Base-by-base conservation (phyloP, 2,888 invertebrate genomes). In the Cosmorhoe ocellata region DNA sequence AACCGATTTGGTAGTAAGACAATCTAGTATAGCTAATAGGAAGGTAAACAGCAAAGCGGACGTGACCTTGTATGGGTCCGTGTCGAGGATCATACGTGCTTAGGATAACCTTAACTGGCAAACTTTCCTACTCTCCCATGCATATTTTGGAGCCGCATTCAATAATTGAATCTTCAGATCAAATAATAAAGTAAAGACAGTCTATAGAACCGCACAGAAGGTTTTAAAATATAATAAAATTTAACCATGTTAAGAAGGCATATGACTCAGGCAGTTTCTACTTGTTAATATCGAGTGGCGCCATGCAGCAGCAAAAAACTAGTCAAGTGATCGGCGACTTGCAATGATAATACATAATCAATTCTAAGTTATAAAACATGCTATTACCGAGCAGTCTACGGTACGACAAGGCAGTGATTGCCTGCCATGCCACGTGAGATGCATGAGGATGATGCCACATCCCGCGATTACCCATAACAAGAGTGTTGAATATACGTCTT, bases 281-380 rank as follows among this genome's bases (percentile, higher is more conserved):
- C 56, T 63, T 57, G 58, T 65, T 63, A 58, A 67, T 69, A 71
- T 69, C 65, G 66, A 69, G 66, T 73, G 79, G 77, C 80, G 37
- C 27, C 12, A 63, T 51, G 46, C 51, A 58, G 54, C 62, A 55
- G 64, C 64, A 72, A 75, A n/a, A 80, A 78, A 72, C 56, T 63
- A 61, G 68, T 56, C 68, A 63, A 67, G 59, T 69, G 69, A 75
- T 74, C 74, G 75, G 71, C 67, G 71, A 71, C 67, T 71, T 61
- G 62, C 56, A 64, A 58, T 64, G 54, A 48, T 59, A 58, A 56
- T 50, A 59, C 63, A 69, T 69, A 71, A 75, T 74, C 71, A 69
- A 67, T n/a, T n/a, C n/a, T n/a, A 70, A 68, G 72, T 74, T 67
- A 72, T 72, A 70, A 71, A 58, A 56, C 68, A 65, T 64, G 64